These are phyloP conservation scores for Discoglossus pictus DNA, from an alignment of 2,797 vertebrate genomes.

Conservation along the genomic window DNA sequence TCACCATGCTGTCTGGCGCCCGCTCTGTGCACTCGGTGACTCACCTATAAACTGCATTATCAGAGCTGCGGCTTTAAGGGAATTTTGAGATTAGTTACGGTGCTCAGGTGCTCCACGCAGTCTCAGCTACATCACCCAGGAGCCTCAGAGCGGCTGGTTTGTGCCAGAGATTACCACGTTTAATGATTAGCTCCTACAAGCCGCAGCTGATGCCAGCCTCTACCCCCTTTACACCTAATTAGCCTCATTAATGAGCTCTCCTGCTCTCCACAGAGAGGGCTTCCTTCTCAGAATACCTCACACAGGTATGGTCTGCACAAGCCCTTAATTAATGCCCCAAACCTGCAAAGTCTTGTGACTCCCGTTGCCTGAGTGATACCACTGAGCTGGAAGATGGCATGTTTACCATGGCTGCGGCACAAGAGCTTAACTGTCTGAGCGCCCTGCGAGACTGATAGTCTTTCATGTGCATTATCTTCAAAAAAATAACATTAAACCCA, in stretches of 20 bases:
- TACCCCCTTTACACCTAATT: constrained; percentile 96
- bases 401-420: constrained; percentile 61
- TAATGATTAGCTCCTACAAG: constrained; percentile 88
- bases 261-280: constrained; percentile 78
- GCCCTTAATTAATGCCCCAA: constrained; percentile 79
- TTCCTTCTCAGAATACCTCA: constrained; percentile 81
- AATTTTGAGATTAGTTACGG: constrained; percentile 64
- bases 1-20: too few relatives aligned
- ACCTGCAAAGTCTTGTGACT: constrained; percentile 73
- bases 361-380: constrained; percentile 60
- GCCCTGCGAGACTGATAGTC: constrained; percentile 11
- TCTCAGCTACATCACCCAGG: constrained; percentile 69
- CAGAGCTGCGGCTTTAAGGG: constrained; percentile 62
- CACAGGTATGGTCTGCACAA: constrained; percentile 81
- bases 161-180: constrained; percentile 86
- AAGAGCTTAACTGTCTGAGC: constrained; percentile 64
- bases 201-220: constrained; percentile 90
- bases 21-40: constrained; percentile 14
- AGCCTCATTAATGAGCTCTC: constrained; percentile 87
- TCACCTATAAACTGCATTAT: constrained; percentile 14
- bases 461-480: constrained; percentile 10
- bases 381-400: constrained; percentile 61
- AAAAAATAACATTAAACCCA: background rate
- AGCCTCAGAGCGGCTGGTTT: constrained; percentile 88
- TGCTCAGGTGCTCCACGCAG: constrained; percentile 75